Evolutionary conservation across 1,140 invertebrate species (phyloP), one percentile per base, ranked within the genome.

Genomic region (Eciton burchellii): DNA sequence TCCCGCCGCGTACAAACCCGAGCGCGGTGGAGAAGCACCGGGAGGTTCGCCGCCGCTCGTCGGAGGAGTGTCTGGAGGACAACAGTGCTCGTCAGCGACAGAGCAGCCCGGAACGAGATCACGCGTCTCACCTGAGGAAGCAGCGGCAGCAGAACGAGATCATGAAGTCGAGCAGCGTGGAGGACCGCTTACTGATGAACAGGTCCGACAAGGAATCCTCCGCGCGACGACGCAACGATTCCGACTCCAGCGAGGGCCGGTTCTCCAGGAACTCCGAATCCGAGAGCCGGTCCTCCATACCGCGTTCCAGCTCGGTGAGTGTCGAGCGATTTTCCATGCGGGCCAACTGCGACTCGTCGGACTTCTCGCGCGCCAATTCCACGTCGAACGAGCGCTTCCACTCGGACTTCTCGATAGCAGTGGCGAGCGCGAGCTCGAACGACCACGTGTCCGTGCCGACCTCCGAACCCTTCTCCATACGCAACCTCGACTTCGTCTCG

Each of bases 21-120:
- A 95, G 95, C 84, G 96, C 96, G 85, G 95, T 96, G 88, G 96
- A 97, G 91, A 95, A 96, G 88, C 96, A 97, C 92, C 96, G 96
- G 89, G 96, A 97, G 93, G 96, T 97, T 68, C 95, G 96, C 87
- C 95, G 96, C 89, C 90, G 93, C n/a, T 92, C 92, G 0, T 93
- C 93, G 54, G 91, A 93, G 21, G 92, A 93, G 24, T 91, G 82
- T 5, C 79, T 91, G 29, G 91, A 92, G 54, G 79, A 60, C n/a
- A 8, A 0, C 14, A 84, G 83, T 84, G 8, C 85, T 82, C 26
- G 45, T 68, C 87, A 81, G 88, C 84, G 82, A 82, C 86, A 57
- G 88, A 82, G 83, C 88, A 86, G 73, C 82, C 90, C 74, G 19
- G 86, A 90, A 6, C 68, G 88, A 19, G 84, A 87, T 24, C 82